Percentiles rank a stretch among this genome's conserved stretches.
These are phyloP conservation scores for Lithosia quadra DNA, from an alignment of 2,888 invertebrate species.

Conservation along the genomic window DNA sequence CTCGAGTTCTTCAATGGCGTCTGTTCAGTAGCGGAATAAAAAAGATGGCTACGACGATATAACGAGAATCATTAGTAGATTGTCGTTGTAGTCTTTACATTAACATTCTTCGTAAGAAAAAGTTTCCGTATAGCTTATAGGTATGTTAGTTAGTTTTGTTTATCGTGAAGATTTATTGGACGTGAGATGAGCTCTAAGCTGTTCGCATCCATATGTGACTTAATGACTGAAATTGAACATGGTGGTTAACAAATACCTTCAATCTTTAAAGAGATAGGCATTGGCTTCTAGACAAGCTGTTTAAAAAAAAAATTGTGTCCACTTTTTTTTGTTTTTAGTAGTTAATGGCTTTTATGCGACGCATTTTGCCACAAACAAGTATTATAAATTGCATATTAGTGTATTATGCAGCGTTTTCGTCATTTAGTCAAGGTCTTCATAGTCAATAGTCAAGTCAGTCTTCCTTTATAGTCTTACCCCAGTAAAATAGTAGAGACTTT, in stretches of 20 bases:
- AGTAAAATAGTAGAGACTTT: too few species aligned
- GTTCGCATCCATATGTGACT: not conserved
- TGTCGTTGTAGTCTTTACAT: conserved; percentile 47
- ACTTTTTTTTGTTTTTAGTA: too few species aligned
- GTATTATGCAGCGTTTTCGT: too few species aligned
- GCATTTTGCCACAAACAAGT: too few species aligned
- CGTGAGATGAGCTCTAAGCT: conserved; percentile 26
- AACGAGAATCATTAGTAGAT: conserved; percentile 55
- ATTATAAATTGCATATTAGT: too few species aligned
- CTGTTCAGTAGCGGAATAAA: conserved; percentile 36
- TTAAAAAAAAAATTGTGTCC: too few species aligned
- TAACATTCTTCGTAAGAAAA: conserved; percentile 47
- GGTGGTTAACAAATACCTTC: not conserved
- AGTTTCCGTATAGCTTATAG: conserved; percentile 31
- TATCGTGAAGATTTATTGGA: conserved; percentile 38
- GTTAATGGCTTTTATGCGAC: too few species aligned
- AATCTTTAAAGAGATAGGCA: not conserved
- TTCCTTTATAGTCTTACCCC: too few species aligned
- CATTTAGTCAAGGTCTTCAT: too few species aligned
- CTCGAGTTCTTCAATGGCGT: conserved; percentile 43
- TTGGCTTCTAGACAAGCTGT: not conserved
- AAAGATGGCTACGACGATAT: conserved; percentile 37
- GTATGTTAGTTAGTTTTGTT: conserved; percentile 37
- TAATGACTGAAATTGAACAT: conserved; percentile 20
- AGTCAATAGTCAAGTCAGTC: too few species aligned